phyloP scores from a whole-genome alignment of 2,113 vertebrate species.

The Rhegmatorhina hoffmannsi region DNA sequence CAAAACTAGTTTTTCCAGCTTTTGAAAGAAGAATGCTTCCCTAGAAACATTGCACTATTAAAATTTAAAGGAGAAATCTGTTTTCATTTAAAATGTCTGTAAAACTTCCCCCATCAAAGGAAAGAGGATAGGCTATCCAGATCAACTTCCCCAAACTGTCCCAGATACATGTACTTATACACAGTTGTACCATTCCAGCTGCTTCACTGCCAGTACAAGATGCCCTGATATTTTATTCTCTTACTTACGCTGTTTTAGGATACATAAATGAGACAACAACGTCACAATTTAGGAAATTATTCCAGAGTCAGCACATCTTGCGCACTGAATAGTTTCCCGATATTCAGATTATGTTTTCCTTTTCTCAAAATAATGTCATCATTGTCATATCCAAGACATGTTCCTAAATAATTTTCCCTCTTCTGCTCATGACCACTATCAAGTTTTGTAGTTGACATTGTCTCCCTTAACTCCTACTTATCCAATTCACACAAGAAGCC shows the following conservation, averaged over 20 bases:
- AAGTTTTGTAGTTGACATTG: neutral
- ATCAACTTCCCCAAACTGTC: neutral
- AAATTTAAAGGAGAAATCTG: neutral
- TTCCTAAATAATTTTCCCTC: neutral
- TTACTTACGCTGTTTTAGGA: accelerated
- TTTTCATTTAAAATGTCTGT: neutral
- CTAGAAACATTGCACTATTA: neutral
- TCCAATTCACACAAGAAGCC: neutral
- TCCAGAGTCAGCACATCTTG: neutral
- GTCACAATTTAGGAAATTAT: neutral
- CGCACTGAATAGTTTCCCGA: neutral
- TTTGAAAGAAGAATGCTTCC: neutral
- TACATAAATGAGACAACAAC: neutral
- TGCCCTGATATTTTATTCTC: neutral
- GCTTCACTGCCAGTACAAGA: neutral
- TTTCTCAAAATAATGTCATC: neutral
- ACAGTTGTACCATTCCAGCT: neutral
- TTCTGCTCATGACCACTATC: neutral
- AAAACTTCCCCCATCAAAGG: neutral
- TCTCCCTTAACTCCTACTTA: neutral
- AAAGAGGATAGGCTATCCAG: neutral
- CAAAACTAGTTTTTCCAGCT: neutral
- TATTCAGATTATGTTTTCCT: neutral
- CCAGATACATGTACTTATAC: neutral
- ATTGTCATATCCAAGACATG: neutral